A percentile compares a stretch with the other conserved stretches of the same genome.
phyloP scores from a whole-genome alignment of 2,113 vertebrate species.

The Fulica atra region DNA sequence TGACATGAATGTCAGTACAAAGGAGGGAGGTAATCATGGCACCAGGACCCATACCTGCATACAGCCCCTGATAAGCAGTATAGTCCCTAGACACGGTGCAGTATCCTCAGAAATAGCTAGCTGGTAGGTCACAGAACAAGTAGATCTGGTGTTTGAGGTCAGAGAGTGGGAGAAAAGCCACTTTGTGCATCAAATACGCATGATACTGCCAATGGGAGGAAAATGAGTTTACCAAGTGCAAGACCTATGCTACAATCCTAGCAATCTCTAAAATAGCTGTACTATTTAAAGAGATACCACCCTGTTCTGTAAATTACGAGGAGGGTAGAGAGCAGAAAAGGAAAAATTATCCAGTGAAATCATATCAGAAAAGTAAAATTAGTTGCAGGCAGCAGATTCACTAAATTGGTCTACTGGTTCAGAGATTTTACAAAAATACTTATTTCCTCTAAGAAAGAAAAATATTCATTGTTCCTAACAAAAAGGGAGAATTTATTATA shows the following conservation, averaged over 20 bases:
- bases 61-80: neutral
- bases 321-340: neutral
- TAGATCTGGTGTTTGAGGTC: neutral
- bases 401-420: neutral
- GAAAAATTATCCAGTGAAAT: conserved; percentile 8
- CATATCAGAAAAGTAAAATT: conserved; percentile 3
- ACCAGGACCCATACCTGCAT: neutral
- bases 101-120: neutral
- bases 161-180: neutral
- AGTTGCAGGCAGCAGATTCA: neutral
- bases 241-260: neutral
- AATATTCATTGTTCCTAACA: neutral
- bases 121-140: neutral
- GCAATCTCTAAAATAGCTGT: neutral
- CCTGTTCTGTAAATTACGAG: neutral
- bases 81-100: neutral
- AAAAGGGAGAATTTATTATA: neutral
- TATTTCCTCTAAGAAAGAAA: neutral
- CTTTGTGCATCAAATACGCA: neutral
- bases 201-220: neutral
- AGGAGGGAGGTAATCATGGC: neutral
- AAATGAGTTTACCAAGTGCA: neutral
- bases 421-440: neutral
- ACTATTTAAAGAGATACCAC: neutral
- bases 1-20: neutral